Evolutionary conservation across 1,140 invertebrate species (phyloP).

Genomic region (Drosophila pseudoobscura): DNA sequence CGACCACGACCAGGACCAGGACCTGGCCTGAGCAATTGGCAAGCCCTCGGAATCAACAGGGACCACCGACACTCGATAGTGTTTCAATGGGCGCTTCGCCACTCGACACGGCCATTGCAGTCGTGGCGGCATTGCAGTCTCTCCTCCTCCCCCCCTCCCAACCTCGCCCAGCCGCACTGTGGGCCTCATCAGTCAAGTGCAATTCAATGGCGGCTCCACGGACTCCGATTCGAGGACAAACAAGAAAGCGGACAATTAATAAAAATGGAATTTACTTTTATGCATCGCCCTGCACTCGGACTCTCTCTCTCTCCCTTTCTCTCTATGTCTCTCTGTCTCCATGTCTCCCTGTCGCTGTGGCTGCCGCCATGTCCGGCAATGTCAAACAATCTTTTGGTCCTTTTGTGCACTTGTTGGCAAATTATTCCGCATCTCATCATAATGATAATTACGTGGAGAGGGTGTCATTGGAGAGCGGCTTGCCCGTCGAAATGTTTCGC

Average conservation of each 20-base stretch:
- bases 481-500: conserved; percentile 35
- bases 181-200: conserved; percentile 57
- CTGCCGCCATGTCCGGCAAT: conserved; percentile 35
- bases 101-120: conserved; percentile 35
- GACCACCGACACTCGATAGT: conserved; percentile 45
- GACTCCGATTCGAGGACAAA: conserved; percentile 39
- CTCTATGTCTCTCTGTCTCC: not conserved
- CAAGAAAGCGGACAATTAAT: conserved; percentile 65
- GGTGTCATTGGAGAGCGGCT: conserved; percentile 42
- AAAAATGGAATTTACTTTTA: conserved; percentile 72
- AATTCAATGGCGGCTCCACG: conserved; percentile 28
- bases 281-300: conserved; percentile 5
- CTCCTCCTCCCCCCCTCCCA: not conserved
- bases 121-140: conserved; percentile 12
- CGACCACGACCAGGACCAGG: not conserved
- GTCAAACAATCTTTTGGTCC: conserved; percentile 52
- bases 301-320: conserved; percentile 14
- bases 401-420: conserved; percentile 50
- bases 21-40: conserved; percentile 4
- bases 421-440: conserved; percentile 57
- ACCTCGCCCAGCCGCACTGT: conserved; percentile 17
- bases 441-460: conserved; percentile 59
- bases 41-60: conserved; percentile 15
- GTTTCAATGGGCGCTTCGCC: conserved; percentile 61
- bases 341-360: not conserved